Percentiles rank a stretch among this genome's conserved stretches.
phyloP scores from a whole-genome alignment of 2,797 vertebrate genomes.

The Poliocrania exsul region DNA sequence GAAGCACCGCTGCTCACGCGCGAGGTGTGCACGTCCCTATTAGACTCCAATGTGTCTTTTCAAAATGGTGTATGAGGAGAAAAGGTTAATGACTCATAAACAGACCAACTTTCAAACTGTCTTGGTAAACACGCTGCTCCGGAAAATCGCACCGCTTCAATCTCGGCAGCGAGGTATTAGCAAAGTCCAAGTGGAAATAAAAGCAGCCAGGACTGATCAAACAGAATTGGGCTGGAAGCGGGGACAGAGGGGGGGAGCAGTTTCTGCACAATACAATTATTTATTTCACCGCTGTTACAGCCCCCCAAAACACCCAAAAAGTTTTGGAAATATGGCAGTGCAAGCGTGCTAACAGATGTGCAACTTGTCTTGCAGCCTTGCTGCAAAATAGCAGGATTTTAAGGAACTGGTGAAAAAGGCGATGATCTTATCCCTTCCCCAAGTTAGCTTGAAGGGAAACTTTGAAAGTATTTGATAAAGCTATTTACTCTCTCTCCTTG shows the following conservation, averaged over 20 bases:
- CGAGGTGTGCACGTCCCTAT: conserved; percentile 21
- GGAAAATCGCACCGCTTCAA: conserved; percentile 33
- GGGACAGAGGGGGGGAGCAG: neutral
- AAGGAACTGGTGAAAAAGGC: neutral
- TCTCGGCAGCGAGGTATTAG: conserved; percentile 48
- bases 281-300: conserved; percentile 17
- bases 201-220: conserved; percentile 48
- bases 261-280: conserved; percentile 35
- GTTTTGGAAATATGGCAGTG: conserved; percentile 30
- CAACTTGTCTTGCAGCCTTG: conserved; percentile 8
- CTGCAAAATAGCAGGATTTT: neutral
- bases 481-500: neutral
- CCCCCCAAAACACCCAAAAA: neutral
- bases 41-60: conserved; percentile 27
- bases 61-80: conserved; percentile 45
- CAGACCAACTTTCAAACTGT: conserved; percentile 54
- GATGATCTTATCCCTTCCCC: neutral
- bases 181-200: conserved; percentile 41
- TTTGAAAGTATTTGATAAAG: conserved; percentile 30
- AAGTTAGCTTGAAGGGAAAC: neutral
- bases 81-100: conserved; percentile 67
- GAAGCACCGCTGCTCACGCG: neutral
- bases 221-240: conserved; percentile 21
- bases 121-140: conserved; percentile 30
- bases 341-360: conserved; percentile 31